These are phyloP conservation scores for Rhabdophis nuchalis DNA, from an alignment of 2,797 vertebrate species.

Conservation along the genomic window DNA sequence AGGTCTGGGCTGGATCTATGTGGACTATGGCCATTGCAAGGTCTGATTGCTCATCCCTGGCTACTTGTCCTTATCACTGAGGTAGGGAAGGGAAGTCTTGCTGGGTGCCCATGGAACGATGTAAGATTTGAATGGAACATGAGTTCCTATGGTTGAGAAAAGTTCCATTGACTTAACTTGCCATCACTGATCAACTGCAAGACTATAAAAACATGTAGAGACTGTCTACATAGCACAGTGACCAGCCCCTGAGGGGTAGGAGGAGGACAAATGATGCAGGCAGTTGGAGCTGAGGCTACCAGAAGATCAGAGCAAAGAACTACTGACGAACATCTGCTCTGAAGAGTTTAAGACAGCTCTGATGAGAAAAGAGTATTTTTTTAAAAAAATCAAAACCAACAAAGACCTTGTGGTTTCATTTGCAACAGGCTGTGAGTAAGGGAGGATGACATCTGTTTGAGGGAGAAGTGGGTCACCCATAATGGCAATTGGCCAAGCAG, in stretches of 20 bases:
- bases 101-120: not conserved
- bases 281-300: not conserved
- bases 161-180: not conserved
- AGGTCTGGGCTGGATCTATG: not conserved
- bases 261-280: not conserved
- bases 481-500: not conserved
- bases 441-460: not conserved
- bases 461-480: not conserved
- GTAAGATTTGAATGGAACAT: not conserved
- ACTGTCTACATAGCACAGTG: not conserved
- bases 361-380: not conserved
- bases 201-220: not conserved
- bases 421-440: not conserved
- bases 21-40: not conserved
- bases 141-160: not conserved
- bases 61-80: not conserved
- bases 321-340: not conserved
- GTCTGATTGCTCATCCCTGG: not conserved
- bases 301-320: not conserved
- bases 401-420: not conserved
- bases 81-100: not conserved
- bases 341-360: not conserved
- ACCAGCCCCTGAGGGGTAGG: not conserved
- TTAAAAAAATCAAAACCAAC: not conserved
- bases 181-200: not conserved